These are phyloP conservation scores for Sinella curviseta DNA, from an alignment of 1,140 invertebrate species.

Conservation along the genomic window DNA sequence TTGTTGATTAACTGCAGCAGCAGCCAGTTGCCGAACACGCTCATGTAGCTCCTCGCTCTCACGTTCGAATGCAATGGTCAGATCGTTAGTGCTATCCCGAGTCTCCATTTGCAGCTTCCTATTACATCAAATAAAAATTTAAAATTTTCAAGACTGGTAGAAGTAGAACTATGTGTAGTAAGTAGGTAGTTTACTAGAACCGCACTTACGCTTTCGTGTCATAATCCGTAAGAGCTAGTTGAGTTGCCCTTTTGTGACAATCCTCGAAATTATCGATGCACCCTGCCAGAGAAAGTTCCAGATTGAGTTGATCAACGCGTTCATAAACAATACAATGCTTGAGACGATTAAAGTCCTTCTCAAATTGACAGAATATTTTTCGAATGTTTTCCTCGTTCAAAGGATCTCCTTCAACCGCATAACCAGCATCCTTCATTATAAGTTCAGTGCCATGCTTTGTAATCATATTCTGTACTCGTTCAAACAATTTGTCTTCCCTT, in stretches of 20 bases:
- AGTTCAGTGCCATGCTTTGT: constrained; percentile 28
- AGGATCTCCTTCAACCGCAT: not conserved
- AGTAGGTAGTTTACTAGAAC: no score
- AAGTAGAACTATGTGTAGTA: not conserved
- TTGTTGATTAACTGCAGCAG: not conserved
- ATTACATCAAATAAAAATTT: not conserved
- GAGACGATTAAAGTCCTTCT: constrained; percentile 38
- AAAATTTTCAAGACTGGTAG: not conserved
- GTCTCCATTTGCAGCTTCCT: not conserved
- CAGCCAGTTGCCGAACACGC: not conserved
- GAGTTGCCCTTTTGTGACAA: not conserved
- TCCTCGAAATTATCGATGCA: not conserved
- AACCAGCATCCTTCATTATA: constrained; percentile 7
- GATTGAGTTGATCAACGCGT: not conserved
- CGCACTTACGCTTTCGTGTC: not conserved
- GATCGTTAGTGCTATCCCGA: not conserved
- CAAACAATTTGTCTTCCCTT: constrained; percentile 33
- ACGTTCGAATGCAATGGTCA: not conserved
- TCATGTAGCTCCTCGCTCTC: not conserved
- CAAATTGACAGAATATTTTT: constrained; percentile 30
- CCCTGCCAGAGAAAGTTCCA: constrained; percentile 29
- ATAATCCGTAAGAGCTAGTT: not conserved
- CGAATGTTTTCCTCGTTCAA: not conserved
- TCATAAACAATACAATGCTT: constrained; percentile 42
- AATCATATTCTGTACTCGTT: constrained; percentile 28